Evolutionary conservation across 2,113 vertebrate species (phyloP), one percentile per base, ranked within the genome.

Genomic region (Lampris incognitus): DNA sequence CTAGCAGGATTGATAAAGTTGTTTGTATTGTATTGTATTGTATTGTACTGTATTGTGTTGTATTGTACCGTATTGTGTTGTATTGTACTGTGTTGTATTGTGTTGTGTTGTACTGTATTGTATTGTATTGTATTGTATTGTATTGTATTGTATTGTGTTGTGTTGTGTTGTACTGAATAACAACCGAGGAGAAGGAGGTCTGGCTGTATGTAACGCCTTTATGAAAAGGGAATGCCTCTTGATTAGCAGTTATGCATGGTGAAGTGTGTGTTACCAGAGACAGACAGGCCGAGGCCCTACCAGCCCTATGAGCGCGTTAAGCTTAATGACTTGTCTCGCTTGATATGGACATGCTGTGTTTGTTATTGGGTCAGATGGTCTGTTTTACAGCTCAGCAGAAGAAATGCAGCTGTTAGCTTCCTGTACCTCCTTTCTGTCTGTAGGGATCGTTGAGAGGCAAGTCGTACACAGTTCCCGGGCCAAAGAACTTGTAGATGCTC

Each of bases 381-480:
- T 42, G 40, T 73, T 50, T 24, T 48, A 41, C 39, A 49, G 7
- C 49, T 41, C 24, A 51, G 46, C 13, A 11, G 51, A 54, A 54
- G 51, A 54, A 7, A 7, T 5, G 10, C 37, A 39, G 37, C 37
- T 40, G 58, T 10, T 4, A 6, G 37, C 58, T 9, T 39, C 9
- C 6, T n/a, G 6, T 81, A 93, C 93, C 92, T 88, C 76, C 92
- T 87, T 86, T 90, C 64, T 86, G 59, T 66, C 87, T 86, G 88
- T 93, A 90, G 0, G 91, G 91, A 62, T 93, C 84, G 39, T 94
- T 94, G 64, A 94, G 75, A 6, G 92, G 91, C 65, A 92, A 85
- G 49, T 94, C 91, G 49, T 93, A 93, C 59, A 87, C 91, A 0
- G 90, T 92, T 2, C 87, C 91, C 0, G 79, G 79, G 7, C 91